Percentiles rank a stretch among this genome's conserved stretches.
phyloP scores from a whole-genome alignment of 2,888 invertebrate species.

The Clitarchus hookeri region DNA sequence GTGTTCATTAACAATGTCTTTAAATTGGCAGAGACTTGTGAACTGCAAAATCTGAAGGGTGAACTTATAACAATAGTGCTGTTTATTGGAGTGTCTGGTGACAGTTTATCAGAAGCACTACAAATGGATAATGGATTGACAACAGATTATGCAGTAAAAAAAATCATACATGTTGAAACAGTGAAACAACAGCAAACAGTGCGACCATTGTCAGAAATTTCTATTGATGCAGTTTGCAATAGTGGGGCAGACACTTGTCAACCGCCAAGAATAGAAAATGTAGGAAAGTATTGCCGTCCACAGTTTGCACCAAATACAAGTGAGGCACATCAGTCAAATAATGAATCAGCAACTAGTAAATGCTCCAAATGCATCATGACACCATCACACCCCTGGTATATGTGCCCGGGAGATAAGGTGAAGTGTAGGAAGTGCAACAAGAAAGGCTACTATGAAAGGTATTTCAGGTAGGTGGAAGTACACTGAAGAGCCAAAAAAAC shows the following conservation, averaged over 20 bases:
- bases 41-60: neutral
- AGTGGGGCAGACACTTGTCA: neutral
- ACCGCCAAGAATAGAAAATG: neutral
- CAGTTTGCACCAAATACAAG: neutral
- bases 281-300: no score
- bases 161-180: neutral
- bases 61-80: neutral
- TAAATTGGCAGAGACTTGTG: neutral
- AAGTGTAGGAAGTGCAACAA: neutral
- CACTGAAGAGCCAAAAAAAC: no score
- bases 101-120: neutral
- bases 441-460: neutral
- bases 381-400: neutral
- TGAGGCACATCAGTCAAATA: neutral
- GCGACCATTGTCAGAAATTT: neutral
- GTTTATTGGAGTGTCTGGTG: neutral
- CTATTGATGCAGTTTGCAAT: neutral
- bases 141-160: neutral
- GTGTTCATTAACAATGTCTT: neutral
- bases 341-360: neutral
- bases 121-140: neutral
- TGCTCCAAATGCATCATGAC: neutral
- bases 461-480: neutral
- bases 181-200: neutral
- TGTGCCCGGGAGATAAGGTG: neutral